phyloP scores from a whole-genome alignment of 2,888 invertebrate species.

The Gastracanthus pulcherrimus region DNA sequence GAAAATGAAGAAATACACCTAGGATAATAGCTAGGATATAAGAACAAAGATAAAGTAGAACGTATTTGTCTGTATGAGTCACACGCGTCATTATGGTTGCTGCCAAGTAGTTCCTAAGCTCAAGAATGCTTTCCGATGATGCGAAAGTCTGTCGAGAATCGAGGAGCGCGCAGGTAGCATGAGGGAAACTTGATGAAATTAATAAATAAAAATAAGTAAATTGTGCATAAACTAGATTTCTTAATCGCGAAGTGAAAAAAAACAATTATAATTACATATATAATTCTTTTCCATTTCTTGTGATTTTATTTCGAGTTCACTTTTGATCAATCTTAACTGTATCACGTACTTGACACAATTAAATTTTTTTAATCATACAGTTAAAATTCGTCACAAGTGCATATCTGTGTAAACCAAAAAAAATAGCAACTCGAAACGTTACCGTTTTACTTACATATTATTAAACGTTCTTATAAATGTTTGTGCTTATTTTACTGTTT shows the following conservation, averaged over 20 bases:
- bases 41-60: constrained; percentile 65
- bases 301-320: constrained; percentile 59
- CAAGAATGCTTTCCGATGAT: constrained; percentile 62
- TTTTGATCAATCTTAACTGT: constrained; percentile 48
- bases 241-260: constrained; percentile 45
- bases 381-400: constrained; percentile 47
- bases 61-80: constrained; percentile 65
- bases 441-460: constrained; percentile 35
- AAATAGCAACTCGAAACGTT: constrained; percentile 44
- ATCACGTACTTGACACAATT: constrained; percentile 42
- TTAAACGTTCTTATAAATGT: constrained; percentile 53
- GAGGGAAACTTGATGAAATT: constrained; percentile 61
- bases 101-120: constrained; percentile 71
- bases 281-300: constrained; percentile 30
- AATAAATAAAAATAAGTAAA: constrained; percentile 57
- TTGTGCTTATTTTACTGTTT: constrained; percentile 57
- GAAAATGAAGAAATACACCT: constrained; percentile 62
- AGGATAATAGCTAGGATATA: constrained; percentile 67
- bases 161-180: constrained; percentile 65
- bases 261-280: constrained; percentile 13
- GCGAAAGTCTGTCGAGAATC: constrained; percentile 57
- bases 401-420: constrained; percentile 29
- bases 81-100: constrained; percentile 66
- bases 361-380: constrained; percentile 44
- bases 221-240: constrained; percentile 58